A percentile compares a stretch with the other conserved stretches of the same genome.
Conservation (phyloP, 2,797 vertebrate species). For the Onychomys leucogaster region DNA sequence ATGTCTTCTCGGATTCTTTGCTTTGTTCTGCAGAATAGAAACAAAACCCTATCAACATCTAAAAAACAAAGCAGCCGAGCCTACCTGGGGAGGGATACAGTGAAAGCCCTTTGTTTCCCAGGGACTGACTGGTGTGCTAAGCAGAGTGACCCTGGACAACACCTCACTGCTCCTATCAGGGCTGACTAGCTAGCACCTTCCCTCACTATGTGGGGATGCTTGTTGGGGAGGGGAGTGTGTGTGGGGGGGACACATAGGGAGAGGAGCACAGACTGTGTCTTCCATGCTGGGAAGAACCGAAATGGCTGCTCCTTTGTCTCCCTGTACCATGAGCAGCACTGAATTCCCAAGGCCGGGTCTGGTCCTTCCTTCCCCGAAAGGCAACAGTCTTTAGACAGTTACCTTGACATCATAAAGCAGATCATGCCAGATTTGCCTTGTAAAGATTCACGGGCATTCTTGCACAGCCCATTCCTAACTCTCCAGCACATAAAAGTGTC, state of each 20-base stretch:
- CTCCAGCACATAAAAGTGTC: conserved; percentile 23
- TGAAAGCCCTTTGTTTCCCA: not conserved
- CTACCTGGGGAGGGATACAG: conserved; percentile 1
- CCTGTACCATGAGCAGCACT: not conserved
- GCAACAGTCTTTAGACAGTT: not conserved
- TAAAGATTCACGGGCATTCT: conserved; percentile 23
- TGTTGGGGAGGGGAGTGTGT: not conserved
- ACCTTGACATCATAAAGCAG: not conserved
- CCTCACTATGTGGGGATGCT: not conserved
- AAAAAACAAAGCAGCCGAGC: conserved; percentile 28
- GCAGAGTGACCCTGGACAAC: not conserved
- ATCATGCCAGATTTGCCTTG: not conserved
- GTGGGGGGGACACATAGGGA: not conserved
- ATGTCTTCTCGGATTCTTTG: conserved; percentile 76
- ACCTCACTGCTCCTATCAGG: not conserved
- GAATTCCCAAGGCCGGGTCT: not conserved
- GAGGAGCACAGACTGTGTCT: not conserved
- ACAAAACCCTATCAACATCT: conserved; percentile 39
- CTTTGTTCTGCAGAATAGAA: conserved; percentile 76
- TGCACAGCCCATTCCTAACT: conserved; percentile 1
- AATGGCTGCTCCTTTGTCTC: not conserved
- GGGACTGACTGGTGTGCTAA: not conserved
- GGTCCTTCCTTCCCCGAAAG: not conserved
- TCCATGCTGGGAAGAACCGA: not conserved
- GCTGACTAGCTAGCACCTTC: not conserved